Evolutionary conservation across 2,113 vertebrate species (phyloP).

Genomic region (Perca fluviatilis): DNA sequence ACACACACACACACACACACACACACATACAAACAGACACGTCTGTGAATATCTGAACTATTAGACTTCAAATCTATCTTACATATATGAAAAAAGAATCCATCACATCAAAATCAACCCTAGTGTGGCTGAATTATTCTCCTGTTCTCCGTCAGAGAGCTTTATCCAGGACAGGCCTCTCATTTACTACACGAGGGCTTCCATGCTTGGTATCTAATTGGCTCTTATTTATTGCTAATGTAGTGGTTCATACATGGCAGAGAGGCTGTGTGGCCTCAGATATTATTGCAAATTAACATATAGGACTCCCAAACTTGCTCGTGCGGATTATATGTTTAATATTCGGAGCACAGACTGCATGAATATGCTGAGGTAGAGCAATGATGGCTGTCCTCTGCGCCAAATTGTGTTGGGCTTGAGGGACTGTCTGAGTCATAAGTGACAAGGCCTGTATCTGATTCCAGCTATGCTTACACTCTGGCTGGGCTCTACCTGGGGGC

Average conservation of each 20-base stretch:
- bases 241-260: slow-evolving; percentile 29
- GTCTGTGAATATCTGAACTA: not conserved
- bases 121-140: slow-evolving; percentile 66
- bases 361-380: slow-evolving; percentile 70
- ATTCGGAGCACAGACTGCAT: slow-evolving; percentile 58
- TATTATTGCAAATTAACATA: slow-evolving; percentile 47
- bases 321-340: slow-evolving; percentile 45
- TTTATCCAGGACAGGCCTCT: slow-evolving; percentile 27
- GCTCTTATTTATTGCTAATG: slow-evolving; percentile 35
- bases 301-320: slow-evolving; percentile 24
- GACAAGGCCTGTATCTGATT: slow-evolving; percentile 68
- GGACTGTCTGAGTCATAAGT: slow-evolving; percentile 74
- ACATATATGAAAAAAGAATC: not conserved
- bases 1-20: not conserved
- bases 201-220: slow-evolving; percentile 33
- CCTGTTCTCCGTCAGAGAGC: slow-evolving; percentile 7
- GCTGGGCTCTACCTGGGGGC: slow-evolving; percentile 51
- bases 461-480: slow-evolving; percentile 55
- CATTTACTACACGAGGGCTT: slow-evolving; percentile 30
- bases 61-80: not conserved
- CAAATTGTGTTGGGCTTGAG: slow-evolving; percentile 77
- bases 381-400: slow-evolving; percentile 62
- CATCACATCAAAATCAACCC: slow-evolving; percentile 71
- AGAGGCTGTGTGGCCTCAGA: slow-evolving; percentile 16
- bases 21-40: not conserved